Base-by-base conservation (phyloP, 2,888 invertebrate species). In the Agriopis aurantiaria region DNA sequence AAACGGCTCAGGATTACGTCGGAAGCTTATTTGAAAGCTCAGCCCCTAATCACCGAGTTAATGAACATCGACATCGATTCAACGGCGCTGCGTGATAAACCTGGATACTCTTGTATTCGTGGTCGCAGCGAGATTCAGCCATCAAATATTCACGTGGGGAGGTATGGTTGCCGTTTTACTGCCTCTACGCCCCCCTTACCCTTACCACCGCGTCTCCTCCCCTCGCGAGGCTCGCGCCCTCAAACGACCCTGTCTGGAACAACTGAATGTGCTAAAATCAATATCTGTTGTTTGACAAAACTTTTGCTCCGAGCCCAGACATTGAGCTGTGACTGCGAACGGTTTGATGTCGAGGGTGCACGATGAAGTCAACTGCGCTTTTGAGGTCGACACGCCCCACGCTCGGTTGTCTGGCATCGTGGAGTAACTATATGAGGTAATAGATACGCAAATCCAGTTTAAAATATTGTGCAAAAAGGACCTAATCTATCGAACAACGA, bases 71-170 rank as follows among this genome's bases (percentile, higher is more conserved):
- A 75, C 80, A 76, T 80, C 78, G 77, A 84, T 81, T 76, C 76
- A 74, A 73, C 77, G 77, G 78, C 70, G 68, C 74, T 80, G 75
- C 77, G 78, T 83, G 85, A 82, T 85, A 82, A 74, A 84, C 80
- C 81, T 82, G 80, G 80, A 79, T 84, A 82, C 85, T 75, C 77
- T 78, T 83, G 85, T 83, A 85, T 84, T 84, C 82, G 84, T 83
- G 86, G 86, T 87, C 88, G 84, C 88, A 88, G 87, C 87, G 91
- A 91, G 92, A 92, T 92, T 91, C 90, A 86, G 83, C 83, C 89
- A 93, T 93, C 89, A 92, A 93, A 93, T 92, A 93, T 93, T 93
- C 91, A 93, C 91, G 88, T 90, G 90, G 88, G 89, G 89, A 88
- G 91, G 87, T 85, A 88, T 87, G 90, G 88, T 89, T 91, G 90